phyloP scores from a whole-genome alignment of 2,797 vertebrate genomes.

The Rallus crepitans region DNA sequence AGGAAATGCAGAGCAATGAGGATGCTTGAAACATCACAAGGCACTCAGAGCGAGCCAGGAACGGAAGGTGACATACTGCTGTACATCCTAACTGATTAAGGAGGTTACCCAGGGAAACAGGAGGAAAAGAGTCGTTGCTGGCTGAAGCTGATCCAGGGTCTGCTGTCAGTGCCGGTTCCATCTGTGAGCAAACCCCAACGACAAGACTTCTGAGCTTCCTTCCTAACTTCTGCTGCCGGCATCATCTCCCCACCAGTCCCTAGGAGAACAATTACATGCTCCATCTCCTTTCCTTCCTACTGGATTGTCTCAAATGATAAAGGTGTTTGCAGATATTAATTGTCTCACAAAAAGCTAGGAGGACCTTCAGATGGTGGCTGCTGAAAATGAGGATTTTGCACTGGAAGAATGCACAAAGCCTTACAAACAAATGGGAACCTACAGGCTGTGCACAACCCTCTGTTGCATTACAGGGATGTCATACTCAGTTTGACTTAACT shows the following conservation, averaged over 20 bases:
- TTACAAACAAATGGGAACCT: neutral
- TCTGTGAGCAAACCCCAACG: neutral
- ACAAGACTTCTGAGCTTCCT: neutral
- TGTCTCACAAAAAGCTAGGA: neutral
- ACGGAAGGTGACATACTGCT: neutral
- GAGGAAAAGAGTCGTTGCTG: neutral
- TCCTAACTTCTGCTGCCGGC: neutral
- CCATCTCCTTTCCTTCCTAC: neutral
- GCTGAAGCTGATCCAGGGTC: neutral
- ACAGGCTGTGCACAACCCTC: neutral
- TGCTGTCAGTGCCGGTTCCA: conserved; percentile 5
- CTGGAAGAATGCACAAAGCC: conserved; percentile 46
- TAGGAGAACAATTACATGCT: conserved; percentile 34
- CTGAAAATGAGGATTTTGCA: conserved; percentile 11
- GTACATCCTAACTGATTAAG: conserved; percentile 15
- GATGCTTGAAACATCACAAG: conserved; percentile 27
- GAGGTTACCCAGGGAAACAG: conserved; percentile 21
- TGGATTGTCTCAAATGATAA: conserved; percentile 54
- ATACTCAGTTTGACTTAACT: conserved; percentile 11
- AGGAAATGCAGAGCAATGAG: conserved; percentile 52
- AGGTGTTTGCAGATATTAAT: conserved; percentile 41
- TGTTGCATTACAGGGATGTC: neutral
- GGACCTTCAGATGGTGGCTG: neutral
- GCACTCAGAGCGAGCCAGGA: neutral
- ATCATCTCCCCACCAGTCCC: neutral